phyloP scores from a whole-genome alignment of 2,797 vertebrate species.

The Uromys caudimaculatus region DNA sequence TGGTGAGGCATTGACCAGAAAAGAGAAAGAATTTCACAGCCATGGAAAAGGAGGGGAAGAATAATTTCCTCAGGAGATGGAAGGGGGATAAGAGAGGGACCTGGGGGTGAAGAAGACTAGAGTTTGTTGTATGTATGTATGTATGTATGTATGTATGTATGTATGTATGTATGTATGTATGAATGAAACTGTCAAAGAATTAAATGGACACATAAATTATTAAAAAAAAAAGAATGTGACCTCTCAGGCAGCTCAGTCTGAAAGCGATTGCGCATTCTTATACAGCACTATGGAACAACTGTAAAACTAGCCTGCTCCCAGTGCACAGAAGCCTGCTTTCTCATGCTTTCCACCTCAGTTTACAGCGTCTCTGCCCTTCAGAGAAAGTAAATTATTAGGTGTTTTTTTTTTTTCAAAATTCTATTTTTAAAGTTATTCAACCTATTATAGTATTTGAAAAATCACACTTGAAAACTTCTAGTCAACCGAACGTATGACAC shows the following conservation, averaged over 20 bases:
- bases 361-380: slow-evolving; percentile 23
- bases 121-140: background rate
- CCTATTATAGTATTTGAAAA: background rate
- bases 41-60: background rate
- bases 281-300: background rate
- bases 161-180: no score
- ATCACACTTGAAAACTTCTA: background rate
- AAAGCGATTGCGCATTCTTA: background rate
- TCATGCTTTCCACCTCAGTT: background rate
- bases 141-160: background rate
- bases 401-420: background rate
- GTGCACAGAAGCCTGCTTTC: background rate
- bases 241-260: background rate
- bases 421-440: slow-evolving; percentile 4
- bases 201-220: background rate
- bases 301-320: background rate
- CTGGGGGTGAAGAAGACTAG: background rate
- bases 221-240: no score
- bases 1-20: background rate
- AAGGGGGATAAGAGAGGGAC: background rate
- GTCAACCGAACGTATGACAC: background rate
- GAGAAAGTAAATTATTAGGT: background rate
- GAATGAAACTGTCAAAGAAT: background rate
- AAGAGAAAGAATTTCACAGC: background rate
- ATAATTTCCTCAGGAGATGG: background rate